A percentile compares a stretch with the other conserved stretches of the same genome.
phyloP scores from a whole-genome alignment of 2,797 vertebrate genomes.

The Poeciliopsis turneri region DNA sequence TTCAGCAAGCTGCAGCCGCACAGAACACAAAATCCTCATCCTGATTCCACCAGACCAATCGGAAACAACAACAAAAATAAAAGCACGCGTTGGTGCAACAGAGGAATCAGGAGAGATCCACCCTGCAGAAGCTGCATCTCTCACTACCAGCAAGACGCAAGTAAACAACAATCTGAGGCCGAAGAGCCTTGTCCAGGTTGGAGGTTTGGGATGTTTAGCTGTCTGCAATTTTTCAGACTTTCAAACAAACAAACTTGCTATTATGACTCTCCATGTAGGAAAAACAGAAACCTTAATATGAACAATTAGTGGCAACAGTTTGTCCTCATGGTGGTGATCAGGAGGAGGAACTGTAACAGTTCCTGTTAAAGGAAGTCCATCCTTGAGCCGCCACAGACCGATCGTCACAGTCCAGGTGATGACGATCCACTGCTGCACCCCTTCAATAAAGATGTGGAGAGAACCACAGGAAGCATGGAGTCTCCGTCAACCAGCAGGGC shows the following conservation, averaged over 20 bases:
- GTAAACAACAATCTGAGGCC: constrained; percentile 13
- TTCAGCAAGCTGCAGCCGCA: constrained; percentile 18
- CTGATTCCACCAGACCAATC: constrained; percentile 22
- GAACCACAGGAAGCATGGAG: neutral
- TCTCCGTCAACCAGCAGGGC: neutral
- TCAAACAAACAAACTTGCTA: neutral
- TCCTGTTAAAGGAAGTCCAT: neutral
- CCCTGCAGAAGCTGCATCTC: constrained; percentile 55
- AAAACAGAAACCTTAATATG: neutral
- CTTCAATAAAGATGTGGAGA: neutral
- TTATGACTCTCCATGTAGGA: neutral
- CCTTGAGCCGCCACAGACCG: no score
- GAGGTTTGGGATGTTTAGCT: neutral
- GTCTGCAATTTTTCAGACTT: neutral
- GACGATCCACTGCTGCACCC: no score
- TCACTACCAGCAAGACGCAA: constrained; percentile 59
- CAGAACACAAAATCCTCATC: constrained; percentile 8
- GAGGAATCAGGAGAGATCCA: constrained; percentile 28
- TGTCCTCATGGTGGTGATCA: constrained; percentile 41
- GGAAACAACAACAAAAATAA: constrained; percentile 11
- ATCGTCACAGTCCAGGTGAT: neutral
- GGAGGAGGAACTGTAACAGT: neutral
- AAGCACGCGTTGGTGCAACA: constrained; percentile 26
- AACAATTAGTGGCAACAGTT: constrained; percentile 17
- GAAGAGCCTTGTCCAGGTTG: neutral